These are phyloP conservation scores for Mastomys natalensis DNA, from an alignment of 2,113 vertebrate species.

Conservation along the genomic window DNA sequence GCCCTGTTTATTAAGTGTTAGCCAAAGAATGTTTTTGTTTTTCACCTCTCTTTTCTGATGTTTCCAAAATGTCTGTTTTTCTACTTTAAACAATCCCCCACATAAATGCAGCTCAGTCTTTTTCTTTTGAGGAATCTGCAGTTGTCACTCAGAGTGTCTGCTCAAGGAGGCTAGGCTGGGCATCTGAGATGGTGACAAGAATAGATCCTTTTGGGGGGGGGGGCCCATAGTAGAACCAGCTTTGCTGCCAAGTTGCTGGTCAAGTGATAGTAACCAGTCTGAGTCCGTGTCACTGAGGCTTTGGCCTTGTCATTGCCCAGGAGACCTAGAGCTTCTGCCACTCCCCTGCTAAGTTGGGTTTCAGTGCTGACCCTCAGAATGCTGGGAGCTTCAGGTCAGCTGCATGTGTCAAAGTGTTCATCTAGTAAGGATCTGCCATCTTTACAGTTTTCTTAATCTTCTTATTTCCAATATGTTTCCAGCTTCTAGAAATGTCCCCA, in stretches of 20 bases:
- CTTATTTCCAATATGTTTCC: neutral
- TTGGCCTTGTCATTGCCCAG: neutral
- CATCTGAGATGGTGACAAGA: neutral
- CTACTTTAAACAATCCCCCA: neutral
- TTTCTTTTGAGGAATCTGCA: neutral
- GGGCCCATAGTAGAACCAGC: rapidly evolving
- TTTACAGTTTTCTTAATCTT: neutral
- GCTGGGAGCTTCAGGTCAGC: neutral
- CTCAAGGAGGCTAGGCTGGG: neutral
- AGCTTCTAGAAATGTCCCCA: neutral
- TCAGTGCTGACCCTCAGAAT: rapidly evolving
- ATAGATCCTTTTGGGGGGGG: neutral
- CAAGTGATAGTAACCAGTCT: neutral
- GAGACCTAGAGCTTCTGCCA: neutral
- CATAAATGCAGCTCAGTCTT: neutral
- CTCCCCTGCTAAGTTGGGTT: neutral
- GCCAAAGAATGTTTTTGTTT: neutral
- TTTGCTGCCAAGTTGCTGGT: neutral
- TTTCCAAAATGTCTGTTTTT: slow-evolving; percentile 22
- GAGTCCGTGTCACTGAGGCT: neutral
- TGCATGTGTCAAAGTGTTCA: neutral
- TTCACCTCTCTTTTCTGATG: neutral
- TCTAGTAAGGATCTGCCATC: rapidly evolving
- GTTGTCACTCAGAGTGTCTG: neutral
- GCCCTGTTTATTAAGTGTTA: neutral